Conservation (phyloP, 2,113 vertebrate genomes). For the Gavia stellata region DNA sequence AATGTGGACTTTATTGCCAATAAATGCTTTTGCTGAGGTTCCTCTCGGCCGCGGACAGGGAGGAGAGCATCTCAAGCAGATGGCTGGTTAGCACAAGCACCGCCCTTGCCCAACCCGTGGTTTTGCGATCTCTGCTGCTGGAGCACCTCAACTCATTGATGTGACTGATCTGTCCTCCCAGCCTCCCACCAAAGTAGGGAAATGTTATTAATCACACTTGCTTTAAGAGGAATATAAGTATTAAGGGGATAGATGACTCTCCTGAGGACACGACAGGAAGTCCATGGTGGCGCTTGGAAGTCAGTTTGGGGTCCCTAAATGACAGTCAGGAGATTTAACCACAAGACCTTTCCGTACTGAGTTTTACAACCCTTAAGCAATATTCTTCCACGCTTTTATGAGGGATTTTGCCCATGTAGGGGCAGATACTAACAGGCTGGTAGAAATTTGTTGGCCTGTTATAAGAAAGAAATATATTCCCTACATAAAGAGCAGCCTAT, state of each 20-base stretch:
- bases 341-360: background rate
- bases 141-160: background rate
- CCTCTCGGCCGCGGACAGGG: background rate
- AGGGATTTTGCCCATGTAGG: background rate
- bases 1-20: background rate
- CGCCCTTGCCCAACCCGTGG: rapidly evolving
- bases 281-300: background rate
- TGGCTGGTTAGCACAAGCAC: background rate
- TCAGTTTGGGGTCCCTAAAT: background rate
- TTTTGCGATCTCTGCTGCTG: background rate
- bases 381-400: background rate
- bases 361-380: background rate
- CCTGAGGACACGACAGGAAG: background rate
- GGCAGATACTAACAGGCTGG: background rate
- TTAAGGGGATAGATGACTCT: background rate
- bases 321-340: background rate
- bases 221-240: background rate
- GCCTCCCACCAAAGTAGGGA: background rate
- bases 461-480: background rate
- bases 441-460: background rate
- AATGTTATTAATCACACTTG: background rate
- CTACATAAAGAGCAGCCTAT: background rate
- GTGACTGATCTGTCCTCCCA: background rate
- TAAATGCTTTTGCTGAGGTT: background rate
- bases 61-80: background rate